phyloP scores from a whole-genome alignment of 2,113 vertebrate genomes.

The Amphilophus citrinellus region DNA sequence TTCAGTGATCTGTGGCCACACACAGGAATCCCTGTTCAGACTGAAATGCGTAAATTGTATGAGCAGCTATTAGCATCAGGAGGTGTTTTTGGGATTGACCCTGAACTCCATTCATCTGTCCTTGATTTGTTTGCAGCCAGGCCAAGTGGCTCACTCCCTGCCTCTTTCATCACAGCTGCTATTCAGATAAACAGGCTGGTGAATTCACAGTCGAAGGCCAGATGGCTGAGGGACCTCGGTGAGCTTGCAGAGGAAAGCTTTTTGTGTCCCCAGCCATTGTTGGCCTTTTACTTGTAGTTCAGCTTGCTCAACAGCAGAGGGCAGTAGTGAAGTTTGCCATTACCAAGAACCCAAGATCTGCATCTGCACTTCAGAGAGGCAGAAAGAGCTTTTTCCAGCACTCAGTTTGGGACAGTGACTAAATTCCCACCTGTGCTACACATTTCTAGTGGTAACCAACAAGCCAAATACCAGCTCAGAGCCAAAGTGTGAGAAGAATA shows the following conservation, averaged over 20 bases:
- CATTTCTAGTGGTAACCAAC: not conserved
- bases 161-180: slow-evolving; percentile 50
- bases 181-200: slow-evolving; percentile 53
- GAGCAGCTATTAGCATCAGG: slow-evolving; percentile 26
- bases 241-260: slow-evolving; percentile 32
- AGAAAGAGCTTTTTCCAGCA: not conserved
- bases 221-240: slow-evolving; percentile 54
- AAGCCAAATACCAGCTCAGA: not conserved
- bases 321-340: slow-evolving; percentile 74
- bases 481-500: not conserved
- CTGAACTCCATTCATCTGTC: slow-evolving; percentile 58
- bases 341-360: not conserved
- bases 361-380: slow-evolving; percentile 6
- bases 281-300: slow-evolving; percentile 44
- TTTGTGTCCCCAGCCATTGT: slow-evolving; percentile 51
- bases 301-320: slow-evolving; percentile 73
- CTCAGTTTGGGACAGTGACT: not conserved
- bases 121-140: slow-evolving; percentile 55
- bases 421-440: not conserved
- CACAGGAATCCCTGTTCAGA: slow-evolving; percentile 8
- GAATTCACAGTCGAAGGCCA: slow-evolving; percentile 64
- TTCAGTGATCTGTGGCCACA: slow-evolving; percentile 36
- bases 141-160: slow-evolving; percentile 65
- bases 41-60: slow-evolving; percentile 35
- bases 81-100: slow-evolving; percentile 58